Evolutionary conservation across 1,140 invertebrate genomes (phyloP).

Genomic region (Drosophila nebulosa): DNA sequence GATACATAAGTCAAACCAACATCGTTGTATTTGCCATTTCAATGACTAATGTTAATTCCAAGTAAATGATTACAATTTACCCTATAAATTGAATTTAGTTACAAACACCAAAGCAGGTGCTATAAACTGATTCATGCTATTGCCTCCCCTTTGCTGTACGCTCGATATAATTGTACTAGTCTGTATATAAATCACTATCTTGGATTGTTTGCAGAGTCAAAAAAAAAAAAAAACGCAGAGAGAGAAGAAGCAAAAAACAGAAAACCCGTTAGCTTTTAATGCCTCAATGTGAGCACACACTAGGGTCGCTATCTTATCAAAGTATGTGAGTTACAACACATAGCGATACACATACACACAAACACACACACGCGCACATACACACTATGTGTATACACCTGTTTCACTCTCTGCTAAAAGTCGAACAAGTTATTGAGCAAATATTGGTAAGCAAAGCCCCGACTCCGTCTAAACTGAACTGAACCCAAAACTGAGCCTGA

Average conservation of each 20-base stretch:
- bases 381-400: slow-evolving; percentile 30
- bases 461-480: slow-evolving; percentile 21
- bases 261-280: slow-evolving; percentile 62
- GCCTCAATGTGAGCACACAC: slow-evolving; percentile 31
- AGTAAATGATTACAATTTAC: slow-evolving; percentile 2
- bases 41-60: background rate
- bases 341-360: background rate
- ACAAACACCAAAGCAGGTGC: slow-evolving; percentile 6
- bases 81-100: slow-evolving; percentile 10
- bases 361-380: background rate
- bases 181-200: slow-evolving; percentile 29
- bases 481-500: slow-evolving; percentile 39
- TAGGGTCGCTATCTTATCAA: slow-evolving; percentile 54
- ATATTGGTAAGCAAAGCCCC: slow-evolving; percentile 60
- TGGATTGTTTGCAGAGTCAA: slow-evolving; percentile 54
- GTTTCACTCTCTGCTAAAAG: slow-evolving; percentile 36
- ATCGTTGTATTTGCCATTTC: background rate
- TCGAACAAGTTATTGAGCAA: slow-evolving; percentile 71
- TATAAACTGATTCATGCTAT: slow-evolving; percentile 66
- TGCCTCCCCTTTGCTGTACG: background rate
- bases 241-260: slow-evolving; percentile 21
- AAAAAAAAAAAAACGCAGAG: background rate
- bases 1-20: too few species aligned
- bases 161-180: background rate
- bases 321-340: slow-evolving; percentile 18